Base-by-base conservation (phyloP, 2,113 vertebrate species). In the Melospiza georgiana region DNA sequence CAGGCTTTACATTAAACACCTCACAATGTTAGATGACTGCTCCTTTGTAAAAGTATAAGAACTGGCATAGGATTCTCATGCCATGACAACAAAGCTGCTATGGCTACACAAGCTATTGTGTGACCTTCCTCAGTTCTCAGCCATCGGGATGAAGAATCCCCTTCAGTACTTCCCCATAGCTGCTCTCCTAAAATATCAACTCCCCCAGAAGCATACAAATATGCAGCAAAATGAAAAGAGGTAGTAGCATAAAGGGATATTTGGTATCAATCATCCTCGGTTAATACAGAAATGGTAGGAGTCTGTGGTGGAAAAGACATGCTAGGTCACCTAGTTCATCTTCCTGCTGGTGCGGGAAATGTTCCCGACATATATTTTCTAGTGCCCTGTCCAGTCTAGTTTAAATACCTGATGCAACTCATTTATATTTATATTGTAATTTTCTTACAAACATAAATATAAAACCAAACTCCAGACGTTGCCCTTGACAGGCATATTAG, bases 361-460 rank as follows among this genome's bases (percentile, higher is more conserved):
- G 85, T 90, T 92, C 79, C 67, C 5, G 7, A 93, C 82, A 93
- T 91, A 91, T 95, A 96, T 96, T 94, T 95, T 92, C 87, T 57
- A 77, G 88, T 90, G 68, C 27, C 68, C 76, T 95, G 93, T 96
- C 90, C 94, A 90, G 93, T 92, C 91, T 92, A 78, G 86, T 96
- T 96, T 96, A 94, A 96, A 96, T 96, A 95, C 92, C 87, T 90
- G 90, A 95, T 96, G 91, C 87, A 90, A 93, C 93, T 96, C 93
- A 96, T 96, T 96, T 96, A 96, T 96, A 97, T 96, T 96, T 97
- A 96, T 97, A 94, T 94, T 94, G 94, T 88, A 96, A 96, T 97
- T 96, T 95, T 93, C 93, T 97, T 96, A 94, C 90, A 94, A 91
- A 93, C 86, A 91, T 96, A 96, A 97, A 95, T 97, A 96, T 93